phyloP scores from a whole-genome alignment of 2,888 invertebrate genomes.

The Himalopsyche japonica region DNA sequence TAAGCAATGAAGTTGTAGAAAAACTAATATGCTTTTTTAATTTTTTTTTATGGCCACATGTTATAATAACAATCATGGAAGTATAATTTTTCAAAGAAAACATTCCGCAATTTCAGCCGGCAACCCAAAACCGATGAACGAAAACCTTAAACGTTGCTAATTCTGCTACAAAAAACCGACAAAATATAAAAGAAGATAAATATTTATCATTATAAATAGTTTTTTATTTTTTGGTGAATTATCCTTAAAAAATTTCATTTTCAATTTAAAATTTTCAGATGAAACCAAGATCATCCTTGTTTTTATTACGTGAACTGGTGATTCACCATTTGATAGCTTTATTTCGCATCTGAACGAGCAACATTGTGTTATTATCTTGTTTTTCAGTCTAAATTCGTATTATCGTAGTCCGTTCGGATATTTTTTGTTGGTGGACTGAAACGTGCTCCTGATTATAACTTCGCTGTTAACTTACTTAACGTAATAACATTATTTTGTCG shows the following conservation, averaged over 20 bases:
- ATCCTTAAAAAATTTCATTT: background rate
- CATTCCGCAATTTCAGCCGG: too few species aligned
- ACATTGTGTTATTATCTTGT: slow-evolving; percentile 1
- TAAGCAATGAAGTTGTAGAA: too few species aligned
- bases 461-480: background rate
- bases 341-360: background rate
- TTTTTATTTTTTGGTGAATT: too few species aligned
- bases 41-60: too few species aligned
- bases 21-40: too few species aligned
- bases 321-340: background rate
- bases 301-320: background rate
- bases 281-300: background rate
- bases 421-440: background rate
- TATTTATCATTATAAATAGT: too few species aligned
- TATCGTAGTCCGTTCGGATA: background rate
- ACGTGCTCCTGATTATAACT: background rate
- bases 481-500: background rate
- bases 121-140: too few species aligned
- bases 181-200: too few species aligned
- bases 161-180: too few species aligned
- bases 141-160: too few species aligned
- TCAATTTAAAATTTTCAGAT: background rate
- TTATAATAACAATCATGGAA: too few species aligned
- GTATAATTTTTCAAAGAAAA: too few species aligned
- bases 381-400: background rate